Percentiles rank a stretch among this genome's conserved stretches.
Conservation (phyloP, 2,113 vertebrate species). For the Cepphus grylle region DNA sequence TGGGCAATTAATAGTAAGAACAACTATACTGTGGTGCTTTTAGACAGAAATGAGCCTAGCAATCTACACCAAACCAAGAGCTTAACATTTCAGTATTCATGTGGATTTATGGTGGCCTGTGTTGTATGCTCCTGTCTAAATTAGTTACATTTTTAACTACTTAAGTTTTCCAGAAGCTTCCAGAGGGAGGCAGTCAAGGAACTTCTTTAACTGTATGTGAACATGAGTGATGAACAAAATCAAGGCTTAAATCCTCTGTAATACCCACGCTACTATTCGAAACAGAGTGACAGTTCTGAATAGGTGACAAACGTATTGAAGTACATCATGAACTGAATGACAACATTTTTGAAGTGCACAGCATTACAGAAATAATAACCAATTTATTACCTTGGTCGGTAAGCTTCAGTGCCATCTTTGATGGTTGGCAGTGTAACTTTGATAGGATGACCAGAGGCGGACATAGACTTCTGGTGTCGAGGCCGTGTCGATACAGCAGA, state of each 20-base stretch:
- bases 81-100: neutral
- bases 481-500: constrained; percentile 83
- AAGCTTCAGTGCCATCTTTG: constrained; percentile 89
- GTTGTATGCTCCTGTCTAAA: neutral
- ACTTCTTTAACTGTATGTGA: neutral
- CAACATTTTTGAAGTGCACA: neutral
- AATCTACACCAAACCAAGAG: neutral
- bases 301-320: neutral
- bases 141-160: neutral
- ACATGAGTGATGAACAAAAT: neutral
- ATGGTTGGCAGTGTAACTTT: constrained; percentile 95
- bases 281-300: neutral
- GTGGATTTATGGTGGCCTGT: neutral
- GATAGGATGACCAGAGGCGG: constrained; percentile 93
- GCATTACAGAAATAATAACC: neutral
- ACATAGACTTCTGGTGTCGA: constrained; percentile 98
- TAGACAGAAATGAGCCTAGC: neutral
- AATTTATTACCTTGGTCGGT: constrained; percentile 81
- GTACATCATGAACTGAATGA: neutral
- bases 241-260: neutral
- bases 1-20: neutral
- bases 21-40: neutral
- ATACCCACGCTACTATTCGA: neutral
- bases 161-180: neutral
- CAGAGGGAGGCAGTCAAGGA: constrained; percentile 28